Conservation (phyloP, 2,888 invertebrate species). For the Cryptocephalus primarius region DNA sequence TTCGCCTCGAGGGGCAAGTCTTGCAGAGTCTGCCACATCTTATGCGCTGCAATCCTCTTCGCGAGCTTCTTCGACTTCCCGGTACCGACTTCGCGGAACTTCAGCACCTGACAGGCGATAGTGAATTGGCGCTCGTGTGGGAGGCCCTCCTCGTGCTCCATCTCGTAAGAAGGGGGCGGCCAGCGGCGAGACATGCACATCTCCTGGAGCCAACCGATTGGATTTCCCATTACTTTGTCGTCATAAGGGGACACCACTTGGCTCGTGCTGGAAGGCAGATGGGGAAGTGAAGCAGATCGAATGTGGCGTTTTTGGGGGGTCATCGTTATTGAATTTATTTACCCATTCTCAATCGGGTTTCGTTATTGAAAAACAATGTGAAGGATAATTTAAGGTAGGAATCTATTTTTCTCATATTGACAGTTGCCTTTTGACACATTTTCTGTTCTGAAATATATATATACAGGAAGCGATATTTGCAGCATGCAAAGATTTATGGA, state of each 20-base stretch:
- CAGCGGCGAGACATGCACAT: conserved; percentile 93
- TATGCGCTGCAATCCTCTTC: conserved; percentile 90
- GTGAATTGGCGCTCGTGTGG: conserved; percentile 93
- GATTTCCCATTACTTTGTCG: conserved; percentile 81
- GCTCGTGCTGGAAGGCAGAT: conserved; percentile 23
- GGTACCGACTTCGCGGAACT: conserved; percentile 72
- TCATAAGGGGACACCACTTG: conserved; percentile 53
- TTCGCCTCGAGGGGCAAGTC: conserved; percentile 63
- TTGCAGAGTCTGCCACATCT: conserved; percentile 82
- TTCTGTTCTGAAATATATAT: no score
- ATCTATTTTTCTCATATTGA: no score
- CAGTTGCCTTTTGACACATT: no score
- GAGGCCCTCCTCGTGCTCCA: conserved; percentile 75
- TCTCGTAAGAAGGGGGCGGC: conserved; percentile 91
- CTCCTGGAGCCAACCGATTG: conserved; percentile 91
- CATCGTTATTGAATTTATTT: no score
- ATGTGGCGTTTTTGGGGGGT: no score
- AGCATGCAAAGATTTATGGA: no score
- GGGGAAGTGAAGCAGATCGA: no score
- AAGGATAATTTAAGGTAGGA: no score
- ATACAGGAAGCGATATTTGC: no score
- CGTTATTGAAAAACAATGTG: no score
- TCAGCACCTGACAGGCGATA: conserved; percentile 80
- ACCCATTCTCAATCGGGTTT: no score
- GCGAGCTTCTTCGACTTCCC: conserved; percentile 95